Conservation (phyloP, 2,888 invertebrate genomes). For the Hirudinaria manillensis region DNA sequence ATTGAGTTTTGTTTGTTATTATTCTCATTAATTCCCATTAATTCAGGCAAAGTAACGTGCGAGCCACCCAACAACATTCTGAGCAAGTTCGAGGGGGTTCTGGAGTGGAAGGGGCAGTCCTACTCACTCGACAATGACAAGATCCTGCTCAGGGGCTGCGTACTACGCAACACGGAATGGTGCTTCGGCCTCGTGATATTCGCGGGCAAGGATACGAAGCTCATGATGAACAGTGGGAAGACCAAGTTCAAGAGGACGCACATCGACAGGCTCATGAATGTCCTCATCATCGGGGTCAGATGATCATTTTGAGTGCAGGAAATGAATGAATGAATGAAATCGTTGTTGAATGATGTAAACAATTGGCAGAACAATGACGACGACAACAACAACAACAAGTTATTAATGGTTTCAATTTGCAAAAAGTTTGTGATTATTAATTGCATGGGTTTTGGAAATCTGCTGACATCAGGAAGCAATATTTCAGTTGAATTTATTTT, state of each 20-base stretch:
- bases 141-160: constrained; percentile 85
- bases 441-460: too few relatives aligned
- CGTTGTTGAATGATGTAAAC: neutral
- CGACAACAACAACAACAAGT: too few relatives aligned
- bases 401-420: too few relatives aligned
- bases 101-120: constrained; percentile 61
- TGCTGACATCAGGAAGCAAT: too few relatives aligned
- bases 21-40: too few relatives aligned
- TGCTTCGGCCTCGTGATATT: constrained; percentile 72
- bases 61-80: constrained; percentile 96
- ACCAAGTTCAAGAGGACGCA: constrained; percentile 97
- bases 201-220: constrained; percentile 96
- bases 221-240: constrained; percentile 99
- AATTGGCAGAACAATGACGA: too few relatives aligned
- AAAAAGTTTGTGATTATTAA: too few relatives aligned
- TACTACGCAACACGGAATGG: constrained; percentile 67
- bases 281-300: constrained; percentile 93
- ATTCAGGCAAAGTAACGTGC: constrained; percentile 81
- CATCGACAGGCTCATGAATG: constrained; percentile 95
- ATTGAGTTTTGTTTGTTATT: too few relatives aligned
- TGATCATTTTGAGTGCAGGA: constrained; percentile 42
- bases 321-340: neutral
- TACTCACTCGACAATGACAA: constrained; percentile 93
- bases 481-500: too few relatives aligned
- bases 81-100: constrained; percentile 91